Evolutionary conservation across 2,888 invertebrate species (phyloP).

Genomic region (Acrocera orbiculus): DNA sequence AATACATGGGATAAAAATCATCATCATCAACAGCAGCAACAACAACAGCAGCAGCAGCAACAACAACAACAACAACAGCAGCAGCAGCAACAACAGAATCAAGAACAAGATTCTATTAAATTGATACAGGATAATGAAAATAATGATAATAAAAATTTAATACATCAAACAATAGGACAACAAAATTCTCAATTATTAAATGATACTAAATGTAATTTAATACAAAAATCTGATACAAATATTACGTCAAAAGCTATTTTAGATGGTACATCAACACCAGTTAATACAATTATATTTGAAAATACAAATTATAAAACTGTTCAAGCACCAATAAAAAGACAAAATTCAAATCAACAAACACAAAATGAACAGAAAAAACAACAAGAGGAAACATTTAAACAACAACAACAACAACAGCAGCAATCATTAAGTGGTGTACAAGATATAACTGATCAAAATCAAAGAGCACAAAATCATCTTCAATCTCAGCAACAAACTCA

Average conservation of each 20-base stretch:
- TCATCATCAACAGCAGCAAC: too few relatives aligned
- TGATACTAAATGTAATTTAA: slow-evolving; percentile 1
- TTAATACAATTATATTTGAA: slow-evolving; percentile 79
- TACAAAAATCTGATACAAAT: slow-evolving; percentile 7
- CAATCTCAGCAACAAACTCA: slow-evolving; percentile 15
- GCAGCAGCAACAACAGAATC: slow-evolving; percentile 14
- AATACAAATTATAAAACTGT: slow-evolving; percentile 77
- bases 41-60: too few relatives aligned
- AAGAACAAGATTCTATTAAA: slow-evolving; percentile 5
- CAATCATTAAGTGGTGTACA: slow-evolving; percentile 9
- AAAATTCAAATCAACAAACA: slow-evolving; percentile 23
- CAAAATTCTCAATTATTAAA: background rate
- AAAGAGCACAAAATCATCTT: slow-evolving; percentile 4
- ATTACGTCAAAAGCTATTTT: slow-evolving; percentile 28
- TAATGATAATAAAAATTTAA: slow-evolving; percentile 6
- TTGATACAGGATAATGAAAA: too few relatives aligned
- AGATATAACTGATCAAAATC: slow-evolving; percentile 30
- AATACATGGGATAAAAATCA: slow-evolving; percentile 86
- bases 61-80: slow-evolving; percentile 35
- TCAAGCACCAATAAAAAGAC: slow-evolving; percentile 33
- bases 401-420: too few relatives aligned
- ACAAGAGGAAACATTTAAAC: slow-evolving; percentile 12
- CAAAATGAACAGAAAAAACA: slow-evolving; percentile 10
- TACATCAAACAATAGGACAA: slow-evolving; percentile 1
- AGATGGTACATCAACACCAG: slow-evolving; percentile 61